Percentiles rank a stretch among this genome's conserved stretches.
phyloP scores from a whole-genome alignment of 2,113 vertebrate species.

The Anseranas semipalmata region DNA sequence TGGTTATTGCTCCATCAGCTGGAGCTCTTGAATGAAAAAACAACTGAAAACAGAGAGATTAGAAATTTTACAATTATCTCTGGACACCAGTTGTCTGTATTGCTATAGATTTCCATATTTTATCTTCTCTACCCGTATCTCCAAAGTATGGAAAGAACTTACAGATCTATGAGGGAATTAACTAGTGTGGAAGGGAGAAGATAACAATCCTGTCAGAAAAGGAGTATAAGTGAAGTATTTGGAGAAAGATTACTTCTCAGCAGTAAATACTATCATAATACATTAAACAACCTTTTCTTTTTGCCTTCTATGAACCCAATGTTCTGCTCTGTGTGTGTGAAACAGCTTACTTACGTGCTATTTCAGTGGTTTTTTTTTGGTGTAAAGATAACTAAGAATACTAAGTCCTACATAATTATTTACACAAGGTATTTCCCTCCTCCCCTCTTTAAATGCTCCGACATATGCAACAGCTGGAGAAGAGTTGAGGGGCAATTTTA shows the following conservation, averaged over 20 bases:
- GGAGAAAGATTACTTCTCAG: background rate
- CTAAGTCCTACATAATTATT: background rate
- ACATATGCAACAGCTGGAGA: background rate
- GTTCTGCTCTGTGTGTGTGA: background rate
- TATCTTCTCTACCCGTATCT: background rate
- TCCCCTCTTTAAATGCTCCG: background rate
- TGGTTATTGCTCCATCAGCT: background rate
- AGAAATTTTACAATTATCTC: background rate
- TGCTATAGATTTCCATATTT: background rate
- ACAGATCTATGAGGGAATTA: background rate
- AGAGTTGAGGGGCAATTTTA: background rate
- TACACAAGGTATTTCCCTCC: background rate
- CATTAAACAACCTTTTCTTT: background rate
- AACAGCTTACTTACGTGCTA: background rate
- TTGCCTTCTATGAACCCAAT: background rate
- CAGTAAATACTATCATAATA: background rate
- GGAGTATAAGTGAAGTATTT: background rate
- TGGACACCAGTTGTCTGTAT: background rate
- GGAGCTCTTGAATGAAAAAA: background rate
- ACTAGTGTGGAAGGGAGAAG: background rate
- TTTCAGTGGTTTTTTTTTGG: background rate
- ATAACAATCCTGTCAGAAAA: background rate
- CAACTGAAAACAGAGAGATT: background rate
- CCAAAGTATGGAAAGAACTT: background rate
- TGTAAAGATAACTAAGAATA: background rate